phyloP scores from a whole-genome alignment of 2,888 invertebrate genomes.

The Blera fallax region DNA sequence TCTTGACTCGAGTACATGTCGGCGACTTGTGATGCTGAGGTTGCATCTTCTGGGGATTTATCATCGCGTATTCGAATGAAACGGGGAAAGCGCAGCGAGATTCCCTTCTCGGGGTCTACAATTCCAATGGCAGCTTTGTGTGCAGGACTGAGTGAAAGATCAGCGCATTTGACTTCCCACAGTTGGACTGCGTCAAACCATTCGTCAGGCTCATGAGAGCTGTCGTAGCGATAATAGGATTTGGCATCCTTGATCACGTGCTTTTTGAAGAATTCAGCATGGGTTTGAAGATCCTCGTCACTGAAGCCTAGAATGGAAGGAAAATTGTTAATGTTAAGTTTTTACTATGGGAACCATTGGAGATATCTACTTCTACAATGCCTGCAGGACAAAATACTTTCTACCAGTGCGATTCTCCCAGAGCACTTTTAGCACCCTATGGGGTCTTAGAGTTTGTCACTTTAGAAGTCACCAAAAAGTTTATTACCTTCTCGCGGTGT shows the following conservation, averaged over 20 bases:
- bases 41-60: conserved; percentile 96
- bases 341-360: too few relatives aligned
- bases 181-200: conserved; percentile 95
- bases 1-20: conserved; percentile 96
- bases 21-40: conserved; percentile 93
- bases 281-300: conserved; percentile 92
- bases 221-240: conserved; percentile 91
- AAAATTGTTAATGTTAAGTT: too few relatives aligned
- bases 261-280: conserved; percentile 89
- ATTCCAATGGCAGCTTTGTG: conserved; percentile 94
- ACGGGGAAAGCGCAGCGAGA: conserved; percentile 96
- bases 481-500: too few relatives aligned
- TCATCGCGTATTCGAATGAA: conserved; percentile 95
- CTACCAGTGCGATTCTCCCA: too few relatives aligned
- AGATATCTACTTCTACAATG: too few relatives aligned
- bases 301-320: conserved; percentile 95
- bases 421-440: too few relatives aligned
- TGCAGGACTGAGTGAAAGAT: conserved; percentile 96
- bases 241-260: conserved; percentile 89
- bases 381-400: too few relatives aligned
- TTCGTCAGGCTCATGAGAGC: conserved; percentile 89
- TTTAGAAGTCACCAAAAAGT: too few relatives aligned
- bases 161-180: conserved; percentile 98
- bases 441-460: too few relatives aligned
- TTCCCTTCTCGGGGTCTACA: conserved; percentile 94